Percentiles rank a stretch among this genome's conserved stretches.
Conservation (phyloP, 1,140 invertebrate genomes). For the Ceratina australensis region DNA sequence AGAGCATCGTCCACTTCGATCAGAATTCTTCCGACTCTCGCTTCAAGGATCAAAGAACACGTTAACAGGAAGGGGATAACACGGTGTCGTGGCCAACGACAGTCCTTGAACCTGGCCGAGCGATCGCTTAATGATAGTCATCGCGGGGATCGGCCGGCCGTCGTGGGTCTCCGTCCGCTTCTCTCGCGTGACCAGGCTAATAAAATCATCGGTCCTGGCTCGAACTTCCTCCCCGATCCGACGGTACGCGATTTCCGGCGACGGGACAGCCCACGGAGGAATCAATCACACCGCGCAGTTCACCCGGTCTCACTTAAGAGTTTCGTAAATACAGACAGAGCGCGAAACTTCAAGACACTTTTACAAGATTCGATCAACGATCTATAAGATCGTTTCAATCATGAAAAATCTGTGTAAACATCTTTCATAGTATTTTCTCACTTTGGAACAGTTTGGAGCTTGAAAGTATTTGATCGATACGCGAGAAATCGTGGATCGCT, state of each 20-base stretch:
- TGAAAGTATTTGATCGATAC: not conserved
- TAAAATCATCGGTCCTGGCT: slow-evolving; percentile 10
- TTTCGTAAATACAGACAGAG: not conserved
- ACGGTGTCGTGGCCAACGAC: slow-evolving; percentile 22
- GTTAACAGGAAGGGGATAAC: not conserved
- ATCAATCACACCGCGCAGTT: not conserved
- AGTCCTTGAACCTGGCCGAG: slow-evolving; percentile 42
- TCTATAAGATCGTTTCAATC: not conserved
- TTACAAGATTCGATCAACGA: no score
- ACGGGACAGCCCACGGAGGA: not conserved
- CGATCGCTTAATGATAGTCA: slow-evolving; percentile 40
- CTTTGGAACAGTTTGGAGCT: not conserved
- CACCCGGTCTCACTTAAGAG: not conserved
- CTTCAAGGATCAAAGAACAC: no score
- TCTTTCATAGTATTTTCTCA: not conserved
- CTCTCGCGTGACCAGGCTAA: slow-evolving; percentile 8
- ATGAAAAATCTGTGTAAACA: not conserved
- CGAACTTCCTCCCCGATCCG: not conserved
- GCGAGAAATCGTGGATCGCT: not conserved
- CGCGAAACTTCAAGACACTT: not conserved
- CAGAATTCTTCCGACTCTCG: no score
- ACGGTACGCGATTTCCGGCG: not conserved
- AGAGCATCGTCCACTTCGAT: no score
- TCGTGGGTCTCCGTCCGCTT: slow-evolving; percentile 4
- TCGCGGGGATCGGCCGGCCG: slow-evolving; percentile 22